Evolutionary conservation across 35 echinoderm and acorn worm species (phyloP).

Genomic region (Strongylocentrotus purpuratus): DNA sequence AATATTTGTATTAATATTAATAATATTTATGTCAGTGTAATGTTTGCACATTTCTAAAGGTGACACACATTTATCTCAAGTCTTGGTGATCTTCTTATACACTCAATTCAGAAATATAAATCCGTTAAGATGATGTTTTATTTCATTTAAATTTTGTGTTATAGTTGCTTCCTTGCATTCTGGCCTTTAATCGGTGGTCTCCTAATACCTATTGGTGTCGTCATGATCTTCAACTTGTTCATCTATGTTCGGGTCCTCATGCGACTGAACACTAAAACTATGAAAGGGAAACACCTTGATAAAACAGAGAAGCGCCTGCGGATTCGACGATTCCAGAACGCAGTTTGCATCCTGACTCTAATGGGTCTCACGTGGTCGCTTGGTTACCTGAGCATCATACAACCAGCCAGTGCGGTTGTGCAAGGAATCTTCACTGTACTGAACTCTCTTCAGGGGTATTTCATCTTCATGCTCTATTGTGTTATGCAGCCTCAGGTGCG

Average conservation of each 20-base stretch:
- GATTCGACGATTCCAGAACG: constrained; percentile 14
- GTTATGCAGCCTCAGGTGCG: constrained; percentile 27
- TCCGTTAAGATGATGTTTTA: no score
- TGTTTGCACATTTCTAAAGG: no score
- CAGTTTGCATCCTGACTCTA: constrained; percentile 38
- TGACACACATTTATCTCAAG: no score
- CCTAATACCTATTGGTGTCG: constrained; percentile 39
- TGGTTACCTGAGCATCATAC: constrained; percentile 45
- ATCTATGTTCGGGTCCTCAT: constrained; percentile 38
- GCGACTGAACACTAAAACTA: background rate
- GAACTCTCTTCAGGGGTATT: constrained; percentile 44
- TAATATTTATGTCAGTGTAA: no score
- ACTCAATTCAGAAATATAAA: no score
- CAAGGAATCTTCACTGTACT: constrained; percentile 32
- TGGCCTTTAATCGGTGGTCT: constrained; percentile 46
- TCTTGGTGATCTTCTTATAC: no score
- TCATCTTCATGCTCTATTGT: constrained; percentile 51
- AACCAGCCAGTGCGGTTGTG: background rate
- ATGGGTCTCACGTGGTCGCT: constrained; percentile 38
- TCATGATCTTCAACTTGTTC: constrained; percentile 37
- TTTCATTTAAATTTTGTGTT: no score
- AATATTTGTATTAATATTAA: no score
- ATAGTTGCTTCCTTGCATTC: background rate
- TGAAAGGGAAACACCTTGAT: background rate
- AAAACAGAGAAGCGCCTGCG: background rate